Evolutionary conservation across 2,888 invertebrate genomes (phyloP), one percentile per base, ranked within the genome.

Genomic region (Chrysolina oricalcia): DNA sequence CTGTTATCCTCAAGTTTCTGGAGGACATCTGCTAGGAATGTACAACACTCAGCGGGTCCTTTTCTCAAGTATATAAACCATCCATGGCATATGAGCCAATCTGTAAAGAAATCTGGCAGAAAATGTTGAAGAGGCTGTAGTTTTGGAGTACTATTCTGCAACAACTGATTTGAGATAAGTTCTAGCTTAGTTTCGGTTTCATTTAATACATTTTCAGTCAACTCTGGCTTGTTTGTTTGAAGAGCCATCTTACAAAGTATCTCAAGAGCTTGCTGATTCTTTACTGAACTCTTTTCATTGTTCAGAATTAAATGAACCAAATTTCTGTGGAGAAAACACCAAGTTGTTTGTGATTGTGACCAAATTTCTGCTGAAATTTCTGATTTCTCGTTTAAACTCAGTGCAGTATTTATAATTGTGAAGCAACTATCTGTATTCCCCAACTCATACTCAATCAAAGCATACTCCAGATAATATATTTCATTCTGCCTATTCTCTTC

Each of bases 391-490:
- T 86, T 86, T 68, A 87, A 87, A 68, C 85, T 83, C 75, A 91
- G 85, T 6, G 91, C 88, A 23, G 90, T 91, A 80, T 89, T 87
- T 46, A 92, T 87, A 66, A 92, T 90, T 78, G 89, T 90, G n/a
- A 90, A 79, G 72, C 90, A 90, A 56, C 83, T 88, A 15, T 90
- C 89, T 9, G 84, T 78, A 80, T 89, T 89, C 17, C 89, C 90
- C 43, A 90, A 85, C 85, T 92, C 92, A 69, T 88, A 88, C 84
- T 93, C 93, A 72, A 92, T 89, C 65, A 93, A 84, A 10, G 92
- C 93, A 83, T 92, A 92, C 85, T 93, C 93, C 5, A 90, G 89
- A 83, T 92, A 94, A 77, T 92, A 91, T 69, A 91, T 87, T 23
- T 91, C 83, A 78, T 91, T 90, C 78, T 90, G 91, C 41, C 92